Conservation (phyloP, 1,140 invertebrate species). For the Himalopsyche phryganea region DNA sequence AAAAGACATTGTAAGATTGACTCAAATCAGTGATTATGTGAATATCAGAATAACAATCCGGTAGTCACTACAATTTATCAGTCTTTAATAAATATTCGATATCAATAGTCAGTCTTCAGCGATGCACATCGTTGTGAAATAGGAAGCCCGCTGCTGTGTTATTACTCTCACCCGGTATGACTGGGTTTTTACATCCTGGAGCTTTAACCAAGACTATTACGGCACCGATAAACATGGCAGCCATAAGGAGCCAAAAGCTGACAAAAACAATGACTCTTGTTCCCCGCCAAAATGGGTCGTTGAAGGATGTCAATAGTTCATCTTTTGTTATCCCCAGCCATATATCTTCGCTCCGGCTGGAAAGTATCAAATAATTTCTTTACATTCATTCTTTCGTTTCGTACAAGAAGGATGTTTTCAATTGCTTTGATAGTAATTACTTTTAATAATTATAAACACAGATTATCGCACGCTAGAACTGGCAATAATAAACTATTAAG, state of each 20-base stretch:
- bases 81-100: not conserved
- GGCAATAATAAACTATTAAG: no score
- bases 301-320: slow-evolving; percentile 11
- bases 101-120: not conserved
- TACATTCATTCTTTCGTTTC: no score
- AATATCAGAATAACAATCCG: not conserved
- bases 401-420: no score
- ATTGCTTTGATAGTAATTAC: no score
- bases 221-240: slow-evolving; percentile 12
- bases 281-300: slow-evolving; percentile 26
- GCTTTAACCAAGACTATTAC: not conserved
- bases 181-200: slow-evolving; percentile 1
- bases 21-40: not conserved
- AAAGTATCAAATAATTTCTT: not conserved
- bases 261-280: slow-evolving; percentile 6
- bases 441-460: no score
- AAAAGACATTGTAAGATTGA: no score
- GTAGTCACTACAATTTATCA: not conserved
- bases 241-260: slow-evolving; percentile 17
- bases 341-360: not conserved
- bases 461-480: no score
- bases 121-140: not conserved
- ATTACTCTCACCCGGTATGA: no score
- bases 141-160: not conserved
- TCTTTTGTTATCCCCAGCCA: slow-evolving; percentile 9